These are phyloP conservation scores for Branchipolynoe longqiensis DNA, from an alignment of 2,888 invertebrate genomes.

Conservation along the genomic window DNA sequence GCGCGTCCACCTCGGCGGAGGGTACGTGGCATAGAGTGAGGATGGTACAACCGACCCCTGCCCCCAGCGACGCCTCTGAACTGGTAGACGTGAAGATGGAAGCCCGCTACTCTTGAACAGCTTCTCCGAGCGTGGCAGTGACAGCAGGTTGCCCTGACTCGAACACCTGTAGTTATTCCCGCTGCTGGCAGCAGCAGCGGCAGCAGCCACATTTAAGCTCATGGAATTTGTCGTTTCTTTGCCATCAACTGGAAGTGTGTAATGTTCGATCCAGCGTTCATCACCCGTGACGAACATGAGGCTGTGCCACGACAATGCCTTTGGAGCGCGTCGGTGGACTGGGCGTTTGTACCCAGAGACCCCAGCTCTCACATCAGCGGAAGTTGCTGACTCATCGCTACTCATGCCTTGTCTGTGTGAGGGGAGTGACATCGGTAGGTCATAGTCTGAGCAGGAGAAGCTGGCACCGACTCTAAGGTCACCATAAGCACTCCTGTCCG, in stretches of 20 bases:
- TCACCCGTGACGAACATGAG: slow-evolving; percentile 43
- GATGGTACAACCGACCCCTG: not conserved
- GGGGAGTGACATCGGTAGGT: not conserved
- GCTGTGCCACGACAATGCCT: slow-evolving; percentile 41
- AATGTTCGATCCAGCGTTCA: slow-evolving; percentile 43
- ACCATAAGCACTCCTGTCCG: not conserved
- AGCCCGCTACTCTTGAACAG: slow-evolving; percentile 9
- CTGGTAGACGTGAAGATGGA: not conserved
- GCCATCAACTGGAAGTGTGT: not conserved
- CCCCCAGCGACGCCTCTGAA: not conserved
- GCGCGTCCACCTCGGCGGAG: slow-evolving; percentile 34
- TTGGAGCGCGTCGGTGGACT: not conserved
- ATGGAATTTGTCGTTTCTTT: not conserved
- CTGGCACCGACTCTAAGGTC: not conserved
- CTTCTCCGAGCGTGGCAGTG: not conserved
- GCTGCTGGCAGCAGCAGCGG: not conserved
- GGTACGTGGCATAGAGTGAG: slow-evolving; percentile 55
- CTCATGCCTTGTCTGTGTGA: not conserved
- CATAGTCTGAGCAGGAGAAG: slow-evolving; percentile 32
- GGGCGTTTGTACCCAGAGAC: not conserved
- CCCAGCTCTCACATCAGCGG: not conserved
- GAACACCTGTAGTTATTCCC: not conserved
- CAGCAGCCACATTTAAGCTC: too few species aligned
- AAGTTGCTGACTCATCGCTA: slow-evolving; percentile 52
- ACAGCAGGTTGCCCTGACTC: slow-evolving; percentile 5